phyloP scores from a whole-genome alignment of 2,113 vertebrate species.

The Tricholaema leucomelas region DNA sequence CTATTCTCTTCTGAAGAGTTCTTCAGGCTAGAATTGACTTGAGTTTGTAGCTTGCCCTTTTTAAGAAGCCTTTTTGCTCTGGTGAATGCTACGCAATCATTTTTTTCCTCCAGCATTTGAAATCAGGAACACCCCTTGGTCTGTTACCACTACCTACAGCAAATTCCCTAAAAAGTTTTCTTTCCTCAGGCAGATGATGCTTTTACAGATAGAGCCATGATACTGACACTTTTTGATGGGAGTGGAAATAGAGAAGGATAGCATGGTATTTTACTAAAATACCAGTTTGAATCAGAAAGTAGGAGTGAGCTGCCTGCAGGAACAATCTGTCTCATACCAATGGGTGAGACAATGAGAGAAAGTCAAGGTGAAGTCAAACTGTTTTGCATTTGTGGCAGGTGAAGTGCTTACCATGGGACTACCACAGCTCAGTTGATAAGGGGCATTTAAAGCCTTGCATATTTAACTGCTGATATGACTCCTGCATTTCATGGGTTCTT shows the following conservation, averaged over 20 bases:
- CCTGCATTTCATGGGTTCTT: neutral
- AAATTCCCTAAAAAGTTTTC: neutral
- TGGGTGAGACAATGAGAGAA: neutral
- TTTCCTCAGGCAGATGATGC: neutral
- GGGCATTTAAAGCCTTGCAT: neutral
- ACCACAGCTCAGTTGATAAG: neutral
- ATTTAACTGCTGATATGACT: neutral
- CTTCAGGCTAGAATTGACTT: neutral
- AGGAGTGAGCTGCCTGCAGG: neutral
- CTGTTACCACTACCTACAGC: neutral
- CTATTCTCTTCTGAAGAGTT: neutral
- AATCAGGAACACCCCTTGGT: neutral
- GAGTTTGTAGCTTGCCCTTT: neutral
- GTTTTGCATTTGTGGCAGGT: neutral
- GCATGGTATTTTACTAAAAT: neutral
- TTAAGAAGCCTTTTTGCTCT: neutral
- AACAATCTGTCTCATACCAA: neutral
- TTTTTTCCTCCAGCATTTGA: neutral
- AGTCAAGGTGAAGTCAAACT: neutral
- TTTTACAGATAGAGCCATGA: neutral
- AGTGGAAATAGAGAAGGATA: neutral
- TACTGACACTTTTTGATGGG: neutral
- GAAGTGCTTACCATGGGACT: rapidly evolving
- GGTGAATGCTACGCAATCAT: neutral
- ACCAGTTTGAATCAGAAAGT: neutral